Evolutionary conservation across 2,113 vertebrate species (phyloP).

Genomic region (Callocephalon fimbriatum): DNA sequence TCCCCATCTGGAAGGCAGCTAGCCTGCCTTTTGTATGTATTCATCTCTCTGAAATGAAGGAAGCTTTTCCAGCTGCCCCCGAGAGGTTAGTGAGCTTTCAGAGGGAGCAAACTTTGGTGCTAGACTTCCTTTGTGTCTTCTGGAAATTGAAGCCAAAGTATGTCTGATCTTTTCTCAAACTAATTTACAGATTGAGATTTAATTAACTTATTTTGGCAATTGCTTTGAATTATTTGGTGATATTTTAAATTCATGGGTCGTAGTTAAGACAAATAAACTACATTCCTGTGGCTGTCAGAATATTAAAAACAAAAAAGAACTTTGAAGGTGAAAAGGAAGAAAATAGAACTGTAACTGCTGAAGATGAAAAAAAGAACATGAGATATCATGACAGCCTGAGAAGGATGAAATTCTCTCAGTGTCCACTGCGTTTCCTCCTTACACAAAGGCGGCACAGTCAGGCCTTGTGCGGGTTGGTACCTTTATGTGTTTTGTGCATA

Average conservation of each 20-base stretch:
- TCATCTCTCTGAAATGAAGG: slow-evolving; percentile 24
- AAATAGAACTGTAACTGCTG: not conserved
- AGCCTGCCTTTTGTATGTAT: slow-evolving; percentile 27
- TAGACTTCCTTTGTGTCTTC: not conserved
- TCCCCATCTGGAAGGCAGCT: slow-evolving; percentile 58
- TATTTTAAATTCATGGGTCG: not conserved
- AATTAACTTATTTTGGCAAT: not conserved
- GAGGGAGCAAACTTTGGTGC: not conserved
- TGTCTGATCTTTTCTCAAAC: not conserved
- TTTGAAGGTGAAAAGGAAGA: not conserved
- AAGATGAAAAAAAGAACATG: not conserved
- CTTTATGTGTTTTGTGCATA: not conserved
- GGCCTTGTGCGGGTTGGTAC: not conserved
- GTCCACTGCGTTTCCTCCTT: not conserved
- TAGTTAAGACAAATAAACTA: not conserved
- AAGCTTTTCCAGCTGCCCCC: slow-evolving; percentile 12
- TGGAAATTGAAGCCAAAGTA: not conserved
- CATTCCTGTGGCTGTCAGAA: not conserved
- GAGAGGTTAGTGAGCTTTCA: not conserved
- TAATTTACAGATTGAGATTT: not conserved
- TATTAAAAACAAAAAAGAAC: not conserved
- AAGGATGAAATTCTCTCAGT: not conserved
- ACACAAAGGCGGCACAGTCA: not conserved
- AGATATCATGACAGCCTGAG: not conserved
- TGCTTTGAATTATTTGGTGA: not conserved